Evolutionary conservation across 2,113 vertebrate species (phyloP).

Genomic region (Prolemur simus): DNA sequence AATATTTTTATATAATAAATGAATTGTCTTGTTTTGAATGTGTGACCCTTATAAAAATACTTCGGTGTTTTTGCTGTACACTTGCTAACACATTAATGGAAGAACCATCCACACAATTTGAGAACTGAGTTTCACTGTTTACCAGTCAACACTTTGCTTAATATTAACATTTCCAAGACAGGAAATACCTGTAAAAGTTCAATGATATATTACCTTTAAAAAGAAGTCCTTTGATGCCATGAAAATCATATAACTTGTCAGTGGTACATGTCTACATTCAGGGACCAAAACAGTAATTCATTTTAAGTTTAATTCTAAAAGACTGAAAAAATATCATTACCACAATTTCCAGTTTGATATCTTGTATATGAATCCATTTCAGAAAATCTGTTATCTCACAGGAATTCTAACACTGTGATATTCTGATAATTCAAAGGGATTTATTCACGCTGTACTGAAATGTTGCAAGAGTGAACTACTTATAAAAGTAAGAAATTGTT

Average conservation of each 20-base stretch:
- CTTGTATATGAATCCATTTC: background rate
- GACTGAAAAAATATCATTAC: background rate
- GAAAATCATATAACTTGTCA: background rate
- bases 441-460: background rate
- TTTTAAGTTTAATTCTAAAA: slow-evolving; percentile 53
- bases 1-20: background rate
- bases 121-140: background rate
- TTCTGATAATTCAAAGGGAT: slow-evolving; percentile 46
- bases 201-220: background rate
- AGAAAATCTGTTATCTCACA: slow-evolving; percentile 22
- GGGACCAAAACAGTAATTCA: background rate
- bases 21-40: background rate
- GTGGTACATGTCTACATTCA: background rate
- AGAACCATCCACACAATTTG: background rate
- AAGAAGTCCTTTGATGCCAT: slow-evolving; percentile 2
- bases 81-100: background rate
- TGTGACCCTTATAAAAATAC: background rate
- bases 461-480: background rate
- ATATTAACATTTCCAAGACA: slow-evolving; percentile 1
- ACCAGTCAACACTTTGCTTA: background rate
- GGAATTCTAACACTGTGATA: slow-evolving; percentile 7
- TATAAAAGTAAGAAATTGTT: background rate
- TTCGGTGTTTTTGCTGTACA: background rate
- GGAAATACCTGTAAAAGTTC: background rate
- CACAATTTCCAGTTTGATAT: slow-evolving; percentile 30